phyloP scores from a whole-genome alignment of 2,888 invertebrate genomes.

The Cyclophora albipunctata region DNA sequence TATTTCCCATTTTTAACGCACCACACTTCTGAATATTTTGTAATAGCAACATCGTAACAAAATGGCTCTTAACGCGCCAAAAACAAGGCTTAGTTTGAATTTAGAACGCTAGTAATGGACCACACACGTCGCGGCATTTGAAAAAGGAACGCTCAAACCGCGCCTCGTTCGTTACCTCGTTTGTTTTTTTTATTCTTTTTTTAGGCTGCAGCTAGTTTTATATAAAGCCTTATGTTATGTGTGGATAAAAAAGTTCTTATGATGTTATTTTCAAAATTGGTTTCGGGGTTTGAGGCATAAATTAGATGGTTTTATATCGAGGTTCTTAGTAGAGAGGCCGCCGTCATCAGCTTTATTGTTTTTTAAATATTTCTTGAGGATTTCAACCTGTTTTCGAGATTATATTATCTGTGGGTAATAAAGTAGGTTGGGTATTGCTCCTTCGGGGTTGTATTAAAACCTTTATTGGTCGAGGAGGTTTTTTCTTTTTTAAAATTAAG shows the following conservation, averaged over 20 bases:
- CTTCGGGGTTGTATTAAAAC: no score
- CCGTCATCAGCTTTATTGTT: slow-evolving; percentile 7
- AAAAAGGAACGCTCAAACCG: slow-evolving; percentile 71
- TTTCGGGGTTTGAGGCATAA: slow-evolving; percentile 40
- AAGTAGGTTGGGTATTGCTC: no score
- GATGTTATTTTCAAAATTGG: slow-evolving; percentile 53
- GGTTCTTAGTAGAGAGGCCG: slow-evolving; percentile 29
- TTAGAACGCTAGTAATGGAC: slow-evolving; percentile 30
- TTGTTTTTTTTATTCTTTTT: slow-evolving; percentile 62
- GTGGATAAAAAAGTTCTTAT: slow-evolving; percentile 34
- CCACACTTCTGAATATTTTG: slow-evolving; percentile 19
- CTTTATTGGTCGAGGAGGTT: no score
- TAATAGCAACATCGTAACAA: slow-evolving; percentile 21
- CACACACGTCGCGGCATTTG: slow-evolving; percentile 68
- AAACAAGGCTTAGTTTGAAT: no score
- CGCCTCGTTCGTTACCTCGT: slow-evolving; percentile 74
- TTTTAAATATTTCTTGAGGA: no score
- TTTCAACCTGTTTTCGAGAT: no score
- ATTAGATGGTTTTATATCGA: slow-evolving; percentile 55
- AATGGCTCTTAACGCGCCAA: slow-evolving; percentile 1
- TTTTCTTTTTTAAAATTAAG: no score
- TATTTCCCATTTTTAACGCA: slow-evolving; percentile 43
- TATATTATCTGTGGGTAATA: no score
- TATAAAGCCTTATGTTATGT: slow-evolving; percentile 44
- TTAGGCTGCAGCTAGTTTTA: slow-evolving; percentile 56